A percentile compares a stretch with the other conserved stretches of the same genome.
These are phyloP conservation scores for Pseudolaguvia tuberculata DNA, from an alignment of 2,113 vertebrate genomes.

Conservation along the genomic window DNA sequence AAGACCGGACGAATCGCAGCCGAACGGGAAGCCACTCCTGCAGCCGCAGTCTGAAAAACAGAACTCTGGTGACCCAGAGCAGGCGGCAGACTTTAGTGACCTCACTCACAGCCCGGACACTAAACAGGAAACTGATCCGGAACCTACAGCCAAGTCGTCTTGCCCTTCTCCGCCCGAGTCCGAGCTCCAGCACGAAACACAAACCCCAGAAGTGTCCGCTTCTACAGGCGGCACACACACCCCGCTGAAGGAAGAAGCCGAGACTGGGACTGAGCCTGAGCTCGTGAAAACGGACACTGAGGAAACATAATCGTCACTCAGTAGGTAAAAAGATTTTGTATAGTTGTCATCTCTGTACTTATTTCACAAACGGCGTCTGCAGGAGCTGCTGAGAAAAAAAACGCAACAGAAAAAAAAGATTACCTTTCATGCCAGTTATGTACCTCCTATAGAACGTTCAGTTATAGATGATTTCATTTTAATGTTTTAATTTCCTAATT, in stretches of 20 bases:
- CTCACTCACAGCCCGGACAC: conserved; percentile 73
- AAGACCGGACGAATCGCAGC: conserved; percentile 1
- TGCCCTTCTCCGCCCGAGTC: conserved; percentile 6
- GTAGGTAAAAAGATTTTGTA: conserved; percentile 99
- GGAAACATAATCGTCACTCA: conserved; percentile 99
- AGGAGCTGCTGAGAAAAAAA: conserved; percentile 74
- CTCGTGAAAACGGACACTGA: conserved; percentile 99
- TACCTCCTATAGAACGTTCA: conserved; percentile 93
- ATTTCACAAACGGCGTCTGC: conserved; percentile 87
- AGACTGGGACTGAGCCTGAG: conserved; percentile 97
- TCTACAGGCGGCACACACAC: conserved; percentile 86
- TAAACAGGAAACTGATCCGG: conserved; percentile 54
- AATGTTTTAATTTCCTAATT: conserved; percentile 76
- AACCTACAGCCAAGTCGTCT: conserved; percentile 41
- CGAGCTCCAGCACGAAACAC: conserved; percentile 62
- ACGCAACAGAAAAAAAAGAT: conserved; percentile 58
- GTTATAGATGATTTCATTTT: conserved; percentile 79
- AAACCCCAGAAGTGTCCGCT: conserved; percentile 69
- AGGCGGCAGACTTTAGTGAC: conserved; percentile 75
- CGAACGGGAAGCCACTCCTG: conserved; percentile 30
- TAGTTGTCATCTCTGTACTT: conserved; percentile 99
- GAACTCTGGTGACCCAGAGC: conserved; percentile 67
- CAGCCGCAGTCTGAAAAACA: conserved; percentile 63
- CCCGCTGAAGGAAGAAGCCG: conserved; percentile 88
- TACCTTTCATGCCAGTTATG: conserved; percentile 90